Percentiles rank a stretch among this genome's conserved stretches.
phyloP scores from a whole-genome alignment of 2,113 vertebrate genomes.

The Thunnus maccoyii region DNA sequence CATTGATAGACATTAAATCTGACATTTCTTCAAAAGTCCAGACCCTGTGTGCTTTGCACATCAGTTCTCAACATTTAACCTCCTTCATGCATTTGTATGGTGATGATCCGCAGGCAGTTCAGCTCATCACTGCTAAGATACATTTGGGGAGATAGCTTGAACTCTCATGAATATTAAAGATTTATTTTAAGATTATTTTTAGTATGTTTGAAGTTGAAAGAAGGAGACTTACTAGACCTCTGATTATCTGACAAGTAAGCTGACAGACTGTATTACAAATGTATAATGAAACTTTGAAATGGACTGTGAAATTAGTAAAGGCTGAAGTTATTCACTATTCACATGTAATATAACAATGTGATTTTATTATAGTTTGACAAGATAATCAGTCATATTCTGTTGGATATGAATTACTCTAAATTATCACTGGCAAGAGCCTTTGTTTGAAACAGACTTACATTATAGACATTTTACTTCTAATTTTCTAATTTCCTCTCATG shows the following conservation, averaged over 20 bases:
- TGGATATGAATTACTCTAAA: too few relatives aligned
- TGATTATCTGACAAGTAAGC: constrained; percentile 4
- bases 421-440: too few relatives aligned
- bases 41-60: constrained; percentile 30
- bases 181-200: constrained; percentile 30
- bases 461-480: too few relatives aligned
- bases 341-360: too few relatives aligned
- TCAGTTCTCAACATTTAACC: constrained; percentile 41
- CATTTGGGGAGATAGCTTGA: constrained; percentile 14
- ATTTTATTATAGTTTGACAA: too few relatives aligned
- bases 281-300: neutral
- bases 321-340: neutral
- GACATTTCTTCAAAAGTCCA: constrained; percentile 59
- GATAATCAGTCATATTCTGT: too few relatives aligned
- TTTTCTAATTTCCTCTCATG: neutral
- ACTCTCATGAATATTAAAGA: constrained; percentile 6
- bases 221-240: neutral
- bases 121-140: constrained; percentile 9
- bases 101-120: neutral
- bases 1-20: constrained; percentile 60
- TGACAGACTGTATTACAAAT: neutral
- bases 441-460: neutral
- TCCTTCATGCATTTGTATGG: neutral
- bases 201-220: constrained; percentile 11
- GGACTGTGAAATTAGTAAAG: neutral